Evolutionary conservation across 1,140 invertebrate species (phyloP).

Genomic region (Atta cephalotes): DNA sequence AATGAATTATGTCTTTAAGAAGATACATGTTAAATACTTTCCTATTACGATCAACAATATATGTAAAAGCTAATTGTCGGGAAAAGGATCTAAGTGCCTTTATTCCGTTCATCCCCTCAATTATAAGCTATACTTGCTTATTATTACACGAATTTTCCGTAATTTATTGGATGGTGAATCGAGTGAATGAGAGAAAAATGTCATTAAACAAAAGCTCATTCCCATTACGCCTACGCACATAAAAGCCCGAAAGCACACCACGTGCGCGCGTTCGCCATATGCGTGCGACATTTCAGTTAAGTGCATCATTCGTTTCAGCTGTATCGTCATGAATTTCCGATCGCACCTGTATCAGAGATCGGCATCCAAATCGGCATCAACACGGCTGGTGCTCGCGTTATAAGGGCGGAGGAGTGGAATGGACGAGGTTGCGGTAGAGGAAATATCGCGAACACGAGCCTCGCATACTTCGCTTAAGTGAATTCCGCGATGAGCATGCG

Average conservation of each 20-base stretch:
- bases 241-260: constrained; percentile 7
- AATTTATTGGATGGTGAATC: not conserved
- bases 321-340: constrained; percentile 66
- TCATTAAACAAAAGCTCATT: constrained; percentile 8
- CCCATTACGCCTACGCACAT: constrained; percentile 21
- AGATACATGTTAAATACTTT: too few relatives aligned
- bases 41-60: too few relatives aligned
- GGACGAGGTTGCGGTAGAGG: constrained; percentile 62
- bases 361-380: constrained; percentile 70
- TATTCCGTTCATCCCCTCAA: too few relatives aligned
- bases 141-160: not conserved
- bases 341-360: constrained; percentile 70
- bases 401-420: constrained; percentile 45
- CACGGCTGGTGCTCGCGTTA: constrained; percentile 50
- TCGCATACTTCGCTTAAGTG: constrained; percentile 83
- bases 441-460: constrained; percentile 75
- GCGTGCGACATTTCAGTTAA: constrained; percentile 1
- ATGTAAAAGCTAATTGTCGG: too few relatives aligned
- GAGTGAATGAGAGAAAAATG: constrained; percentile 8
- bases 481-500: constrained; percentile 79
- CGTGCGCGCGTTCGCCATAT: constrained; percentile 14
- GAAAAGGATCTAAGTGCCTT: too few relatives aligned
- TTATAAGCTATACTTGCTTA: not conserved
- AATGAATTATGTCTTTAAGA: too few relatives aligned
- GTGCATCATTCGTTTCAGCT: constrained; percentile 23